phyloP scores from a whole-genome alignment of 1,140 invertebrate genomes.

The Pseudomyrmex cubaensis region DNA sequence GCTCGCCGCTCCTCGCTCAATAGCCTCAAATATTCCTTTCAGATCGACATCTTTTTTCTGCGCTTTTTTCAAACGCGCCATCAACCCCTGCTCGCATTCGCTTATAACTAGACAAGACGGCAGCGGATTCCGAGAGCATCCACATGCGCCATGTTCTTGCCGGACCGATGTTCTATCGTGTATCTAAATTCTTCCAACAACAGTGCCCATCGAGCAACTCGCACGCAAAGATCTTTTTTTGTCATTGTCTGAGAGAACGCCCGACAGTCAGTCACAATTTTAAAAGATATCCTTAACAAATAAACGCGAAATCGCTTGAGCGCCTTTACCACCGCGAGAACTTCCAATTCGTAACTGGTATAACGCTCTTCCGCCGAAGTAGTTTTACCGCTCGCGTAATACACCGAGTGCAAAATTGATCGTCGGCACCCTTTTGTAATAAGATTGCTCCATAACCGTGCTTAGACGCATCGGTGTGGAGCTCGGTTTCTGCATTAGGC shows the following conservation, averaged over 20 bases:
- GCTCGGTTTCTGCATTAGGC: not conserved
- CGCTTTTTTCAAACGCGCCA: not conserved
- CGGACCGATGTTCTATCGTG: no score
- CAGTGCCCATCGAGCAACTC: not conserved
- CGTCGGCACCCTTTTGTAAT: not conserved
- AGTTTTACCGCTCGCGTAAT: slow-evolving; percentile 11
- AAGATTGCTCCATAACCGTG: slow-evolving; percentile 3
- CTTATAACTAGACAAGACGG: no score
- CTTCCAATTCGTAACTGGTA: not conserved
- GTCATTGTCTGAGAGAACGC: not conserved
- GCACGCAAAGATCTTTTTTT: slow-evolving; percentile 7
- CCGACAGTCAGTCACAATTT: slow-evolving; percentile 4
- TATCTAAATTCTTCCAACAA: slow-evolving; percentile 5
- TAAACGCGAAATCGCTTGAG: slow-evolving; percentile 1
- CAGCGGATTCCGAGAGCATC: no score
- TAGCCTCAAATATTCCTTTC: not conserved
- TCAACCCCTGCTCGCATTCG: no score
- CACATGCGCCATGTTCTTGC: no score
- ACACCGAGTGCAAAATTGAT: not conserved
- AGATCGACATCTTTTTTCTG: not conserved
- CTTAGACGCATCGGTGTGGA: not conserved
- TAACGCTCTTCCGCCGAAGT: not conserved
- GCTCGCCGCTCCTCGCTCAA: not conserved
- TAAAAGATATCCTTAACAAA: not conserved
- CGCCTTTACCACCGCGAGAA: slow-evolving; percentile 6